Evolutionary conservation across 2,113 vertebrate genomes (phyloP).

Genomic region (Cyanocitta stelleri): DNA sequence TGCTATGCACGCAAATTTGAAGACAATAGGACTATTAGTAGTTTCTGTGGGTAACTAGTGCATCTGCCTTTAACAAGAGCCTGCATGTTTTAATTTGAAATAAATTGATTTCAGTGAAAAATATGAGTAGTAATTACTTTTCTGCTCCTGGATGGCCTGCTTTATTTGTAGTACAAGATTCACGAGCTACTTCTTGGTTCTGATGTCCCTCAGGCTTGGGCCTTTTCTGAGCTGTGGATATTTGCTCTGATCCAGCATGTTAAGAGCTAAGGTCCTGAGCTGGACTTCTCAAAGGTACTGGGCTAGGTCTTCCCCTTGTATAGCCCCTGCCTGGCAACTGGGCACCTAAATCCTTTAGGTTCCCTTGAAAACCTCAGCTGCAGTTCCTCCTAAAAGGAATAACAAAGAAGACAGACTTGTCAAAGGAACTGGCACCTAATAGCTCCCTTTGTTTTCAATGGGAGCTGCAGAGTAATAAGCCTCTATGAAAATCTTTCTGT

Average conservation of each 20-base stretch:
- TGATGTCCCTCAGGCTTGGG: neutral
- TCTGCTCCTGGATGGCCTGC: neutral
- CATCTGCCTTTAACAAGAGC: neutral
- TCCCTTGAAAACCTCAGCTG: neutral
- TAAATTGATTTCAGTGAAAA: neutral
- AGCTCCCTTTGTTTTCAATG: neutral
- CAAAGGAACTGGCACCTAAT: neutral
- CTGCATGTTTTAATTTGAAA: neutral
- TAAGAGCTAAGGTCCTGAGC: neutral
- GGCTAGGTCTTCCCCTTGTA: neutral
- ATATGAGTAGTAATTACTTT: neutral
- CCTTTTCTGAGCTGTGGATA: neutral
- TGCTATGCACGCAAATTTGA: neutral
- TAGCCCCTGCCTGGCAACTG: neutral
- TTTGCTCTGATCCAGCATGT: neutral
- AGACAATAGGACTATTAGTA: neutral
- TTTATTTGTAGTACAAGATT: neutral
- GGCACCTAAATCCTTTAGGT: neutral
- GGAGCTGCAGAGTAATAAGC: neutral
- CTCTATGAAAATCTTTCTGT: neutral
- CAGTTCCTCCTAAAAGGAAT: neutral
- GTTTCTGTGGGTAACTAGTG: neutral
- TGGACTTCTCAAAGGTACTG: neutral
- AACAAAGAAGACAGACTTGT: neutral
- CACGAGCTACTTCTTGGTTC: accelerated